Evolutionary conservation across 2,113 vertebrate genomes (phyloP), one percentile per base, ranked within the genome.

Genomic region (Corythornis cristatus): DNA sequence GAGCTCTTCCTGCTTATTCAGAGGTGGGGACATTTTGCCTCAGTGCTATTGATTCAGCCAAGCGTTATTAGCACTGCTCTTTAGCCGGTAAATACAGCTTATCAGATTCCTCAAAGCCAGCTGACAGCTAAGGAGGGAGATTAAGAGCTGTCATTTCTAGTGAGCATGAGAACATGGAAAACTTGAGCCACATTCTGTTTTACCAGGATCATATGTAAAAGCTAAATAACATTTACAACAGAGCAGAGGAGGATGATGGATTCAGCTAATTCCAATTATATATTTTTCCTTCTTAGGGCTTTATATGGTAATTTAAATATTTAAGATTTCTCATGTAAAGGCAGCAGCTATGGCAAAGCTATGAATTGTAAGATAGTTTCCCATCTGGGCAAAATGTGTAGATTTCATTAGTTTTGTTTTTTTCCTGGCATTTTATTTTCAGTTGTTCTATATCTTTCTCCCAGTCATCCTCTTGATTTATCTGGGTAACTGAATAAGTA

Each of bases 401-500:
- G 15, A 77, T 80, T 88, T 60, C 64, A 45, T 87, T 87, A 51
- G 64, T 40, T 93, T 73, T 80, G 72, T 7, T 96, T 93, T 75
- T 75, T 75, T 75, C 65, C 40, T 53, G 31, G 35, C 10, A 2
- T 86, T 67, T 83, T 76, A 74, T 91, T 93, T 95, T 93, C 8
- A 89, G 87, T 82, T 72, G 40, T 72, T 86, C 73, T 92, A 26
- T 62, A 94, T 87, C 60, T 85, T 85, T 66, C 71, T 87, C 29
- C 33, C 83, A 77, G 3, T 68, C 66, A 86, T 72, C 7, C 19
- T 82, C 48, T 50, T 43, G 77, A 90, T 0, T 87, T 76, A 94
- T 83, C 54, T 51, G 33, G 53, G 86, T 82, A 72, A 76, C 66
- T 42, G 56, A 67, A 46, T n/a, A 31, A 88, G 56, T 62, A 91